These are phyloP conservation scores for Scarus forsteni DNA, from an alignment of 2,797 vertebrate species.

Conservation along the genomic window DNA sequence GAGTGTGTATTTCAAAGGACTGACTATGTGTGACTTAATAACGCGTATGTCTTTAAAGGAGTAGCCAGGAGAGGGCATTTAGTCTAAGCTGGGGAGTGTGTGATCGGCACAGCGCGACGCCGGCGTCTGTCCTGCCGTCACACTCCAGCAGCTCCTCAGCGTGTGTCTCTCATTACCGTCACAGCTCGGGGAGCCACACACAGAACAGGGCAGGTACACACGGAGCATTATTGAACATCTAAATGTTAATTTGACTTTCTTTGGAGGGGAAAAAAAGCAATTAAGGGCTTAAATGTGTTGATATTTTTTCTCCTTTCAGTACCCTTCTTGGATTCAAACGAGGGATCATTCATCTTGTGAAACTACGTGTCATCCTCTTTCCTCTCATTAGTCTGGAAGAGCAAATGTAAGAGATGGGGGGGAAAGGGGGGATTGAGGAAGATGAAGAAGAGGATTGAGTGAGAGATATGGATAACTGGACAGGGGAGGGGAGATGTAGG, in stretches of 20 bases:
- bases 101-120: slow-evolving; percentile 67
- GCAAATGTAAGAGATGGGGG: slow-evolving; percentile 44
- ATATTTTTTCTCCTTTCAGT: slow-evolving; percentile 14
- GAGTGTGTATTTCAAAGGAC: slow-evolving; percentile 8
- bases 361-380: slow-evolving; percentile 65
- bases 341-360: slow-evolving; percentile 72
- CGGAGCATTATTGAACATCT: slow-evolving; percentile 66
- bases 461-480: slow-evolving; percentile 31
- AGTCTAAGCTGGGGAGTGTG: slow-evolving; percentile 56
- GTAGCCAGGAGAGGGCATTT: slow-evolving; percentile 66
- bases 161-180: slow-evolving; percentile 65
- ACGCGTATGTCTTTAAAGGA: slow-evolving; percentile 56
- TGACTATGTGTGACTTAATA: slow-evolving; percentile 42
- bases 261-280: slow-evolving; percentile 52
- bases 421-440: slow-evolving; percentile 24
- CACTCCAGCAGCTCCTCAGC: slow-evolving; percentile 57
- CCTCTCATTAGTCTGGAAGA: slow-evolving; percentile 66
- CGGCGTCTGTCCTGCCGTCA: slow-evolving; percentile 70
- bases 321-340: slow-evolving; percentile 48
- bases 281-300: slow-evolving; percentile 60
- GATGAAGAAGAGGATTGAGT: slow-evolving; percentile 31
- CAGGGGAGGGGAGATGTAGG: slow-evolving; percentile 1
- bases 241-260: slow-evolving; percentile 76
- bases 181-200: slow-evolving; percentile 17
- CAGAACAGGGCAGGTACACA: slow-evolving; percentile 28